phyloP scores from a whole-genome alignment of 2,888 invertebrate genomes.

The Flabesymbios commensalis region DNA sequence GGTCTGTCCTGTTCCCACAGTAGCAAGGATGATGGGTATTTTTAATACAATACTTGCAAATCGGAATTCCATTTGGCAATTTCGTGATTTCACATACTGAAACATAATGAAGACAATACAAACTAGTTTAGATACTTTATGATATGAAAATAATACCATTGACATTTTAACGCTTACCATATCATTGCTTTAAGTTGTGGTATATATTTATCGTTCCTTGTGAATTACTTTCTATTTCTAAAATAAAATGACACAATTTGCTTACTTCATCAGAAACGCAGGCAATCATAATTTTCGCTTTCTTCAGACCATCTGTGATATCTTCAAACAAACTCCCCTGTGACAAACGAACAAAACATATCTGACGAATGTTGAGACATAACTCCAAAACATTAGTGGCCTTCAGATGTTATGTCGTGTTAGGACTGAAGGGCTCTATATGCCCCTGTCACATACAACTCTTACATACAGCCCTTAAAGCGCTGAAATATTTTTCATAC shows the following conservation, averaged over 20 bases:
- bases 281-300: constrained; percentile 53
- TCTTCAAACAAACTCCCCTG: constrained; percentile 57
- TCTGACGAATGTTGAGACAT: neutral
- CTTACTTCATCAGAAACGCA: constrained; percentile 55
- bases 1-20: constrained; percentile 24
- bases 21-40: constrained; percentile 26
- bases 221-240: too few species aligned
- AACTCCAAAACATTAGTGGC: too few species aligned
- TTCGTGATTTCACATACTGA: constrained; percentile 30
- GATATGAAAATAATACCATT: too few species aligned
- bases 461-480: too few species aligned
- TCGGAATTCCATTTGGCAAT: constrained; percentile 37
- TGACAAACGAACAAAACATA: neutral
- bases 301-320: constrained; percentile 53
- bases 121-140: neutral
- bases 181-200: too few species aligned
- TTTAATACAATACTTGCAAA: constrained; percentile 28
- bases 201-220: too few species aligned
- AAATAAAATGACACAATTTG: too few species aligned
- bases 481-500: too few species aligned
- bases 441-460: too few species aligned
- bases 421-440: too few species aligned
- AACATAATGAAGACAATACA: neutral
- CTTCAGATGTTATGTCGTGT: too few species aligned
- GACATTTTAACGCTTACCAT: too few species aligned